Conservation (phyloP, 2,113 vertebrate species). For the Cyprinus carpio region DNA sequence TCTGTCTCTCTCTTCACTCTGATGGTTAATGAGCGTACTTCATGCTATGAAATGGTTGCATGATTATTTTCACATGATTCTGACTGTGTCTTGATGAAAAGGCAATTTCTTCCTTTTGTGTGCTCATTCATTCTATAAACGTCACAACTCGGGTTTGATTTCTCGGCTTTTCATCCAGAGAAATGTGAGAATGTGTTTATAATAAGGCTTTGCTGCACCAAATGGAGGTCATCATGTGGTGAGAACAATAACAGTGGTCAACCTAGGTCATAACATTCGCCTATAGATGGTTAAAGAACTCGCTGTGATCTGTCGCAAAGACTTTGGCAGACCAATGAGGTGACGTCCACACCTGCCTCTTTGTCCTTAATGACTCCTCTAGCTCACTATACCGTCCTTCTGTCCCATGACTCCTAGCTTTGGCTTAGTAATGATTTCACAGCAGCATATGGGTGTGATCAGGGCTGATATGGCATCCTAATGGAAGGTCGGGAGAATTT, state of each 20-base stretch:
- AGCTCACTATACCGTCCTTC: neutral
- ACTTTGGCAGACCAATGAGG: neutral
- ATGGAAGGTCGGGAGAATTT: slow-evolving; percentile 16
- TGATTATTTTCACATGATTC: slow-evolving; percentile 16
- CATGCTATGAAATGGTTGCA: slow-evolving; percentile 11
- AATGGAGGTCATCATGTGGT: neutral
- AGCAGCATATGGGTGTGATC: neutral
- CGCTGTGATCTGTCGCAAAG: neutral
- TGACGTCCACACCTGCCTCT: slow-evolving; percentile 17
- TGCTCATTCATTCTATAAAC: neutral
- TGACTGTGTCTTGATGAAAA: neutral
- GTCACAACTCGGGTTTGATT: neutral
- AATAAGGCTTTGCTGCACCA: slow-evolving; percentile 8
- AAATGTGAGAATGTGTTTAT: slow-evolving; percentile 26
- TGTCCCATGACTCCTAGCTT: slow-evolving; percentile 3
- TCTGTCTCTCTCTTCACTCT: slow-evolving; percentile 8
- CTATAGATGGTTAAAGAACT: neutral
- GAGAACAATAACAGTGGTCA: slow-evolving; percentile 15
- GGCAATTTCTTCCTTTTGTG: neutral
- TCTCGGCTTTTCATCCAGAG: slow-evolving; percentile 8
- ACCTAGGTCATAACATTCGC: slow-evolving; percentile 8
- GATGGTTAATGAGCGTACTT: slow-evolving; percentile 29
- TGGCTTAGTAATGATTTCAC: slow-evolving; percentile 22
- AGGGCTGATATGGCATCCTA: neutral
- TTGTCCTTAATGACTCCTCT: neutral